These are phyloP conservation scores for Lepisosteus oculatus DNA, from an alignment of 2,113 vertebrate species.

Conservation along the genomic window DNA sequence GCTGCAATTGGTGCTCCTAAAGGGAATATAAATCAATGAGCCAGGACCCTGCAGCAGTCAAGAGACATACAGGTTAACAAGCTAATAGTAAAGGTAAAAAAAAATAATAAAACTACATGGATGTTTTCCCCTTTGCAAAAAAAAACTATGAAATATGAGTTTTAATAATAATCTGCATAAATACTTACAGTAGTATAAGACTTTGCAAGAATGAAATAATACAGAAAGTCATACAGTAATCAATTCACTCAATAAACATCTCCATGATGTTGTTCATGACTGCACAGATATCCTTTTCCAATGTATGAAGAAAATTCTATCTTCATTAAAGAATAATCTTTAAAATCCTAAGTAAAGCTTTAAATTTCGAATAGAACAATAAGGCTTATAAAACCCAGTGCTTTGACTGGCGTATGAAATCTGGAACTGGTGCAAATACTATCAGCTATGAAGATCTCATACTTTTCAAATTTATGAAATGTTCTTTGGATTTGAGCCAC, in stretches of 20 bases:
- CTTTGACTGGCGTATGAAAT: conserved; percentile 38
- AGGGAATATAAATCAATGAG: conserved; percentile 20
- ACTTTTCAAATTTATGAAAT: conserved; percentile 17
- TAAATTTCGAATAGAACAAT: conserved; percentile 52
- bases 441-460: conserved; percentile 28
- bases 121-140: conserved; percentile 24
- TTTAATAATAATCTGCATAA: conserved; percentile 36
- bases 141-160: conserved; percentile 25
- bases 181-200: conserved; percentile 19
- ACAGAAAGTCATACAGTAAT: conserved; percentile 33
- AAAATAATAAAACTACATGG: conserved; percentile 35
- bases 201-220: conserved; percentile 27
- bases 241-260: conserved; percentile 40
- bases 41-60: conserved; percentile 7
- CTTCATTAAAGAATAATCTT: conserved; percentile 59
- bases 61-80: conserved; percentile 32
- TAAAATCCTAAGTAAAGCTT: conserved; percentile 41
- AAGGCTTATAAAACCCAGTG: conserved; percentile 36
- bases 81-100: conserved; percentile 38
- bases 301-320: conserved; percentile 58
- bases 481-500: conserved; percentile 16
- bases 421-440: conserved; percentile 34
- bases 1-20: conserved; percentile 24
- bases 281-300: conserved; percentile 25
- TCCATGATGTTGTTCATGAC: conserved; percentile 26